These are phyloP conservation scores for Anoplolepis gracilipes DNA, from an alignment of 1,140 invertebrate genomes.

Conservation along the genomic window DNA sequence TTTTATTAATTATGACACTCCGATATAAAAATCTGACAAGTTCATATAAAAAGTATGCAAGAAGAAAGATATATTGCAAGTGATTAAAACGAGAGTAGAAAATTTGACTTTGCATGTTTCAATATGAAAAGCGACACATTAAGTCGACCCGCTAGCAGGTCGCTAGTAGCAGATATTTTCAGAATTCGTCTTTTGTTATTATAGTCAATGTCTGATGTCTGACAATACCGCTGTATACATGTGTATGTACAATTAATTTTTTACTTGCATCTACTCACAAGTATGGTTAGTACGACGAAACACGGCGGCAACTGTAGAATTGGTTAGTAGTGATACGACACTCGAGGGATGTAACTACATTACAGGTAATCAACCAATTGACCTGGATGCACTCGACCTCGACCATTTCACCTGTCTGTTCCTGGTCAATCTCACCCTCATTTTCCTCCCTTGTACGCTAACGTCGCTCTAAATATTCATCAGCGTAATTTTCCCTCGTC, in stretches of 20 bases:
- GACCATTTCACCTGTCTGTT: constrained; percentile 65
- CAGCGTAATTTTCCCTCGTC: constrained; percentile 37
- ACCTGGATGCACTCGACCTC: constrained; percentile 77
- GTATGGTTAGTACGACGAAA: constrained; percentile 61
- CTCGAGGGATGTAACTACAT: constrained; percentile 79
- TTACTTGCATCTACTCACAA: not conserved
- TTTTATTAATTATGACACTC: constrained; percentile 19
- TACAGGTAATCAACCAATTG: constrained; percentile 81
- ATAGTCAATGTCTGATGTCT: constrained; percentile 2
- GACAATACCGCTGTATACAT: not conserved
- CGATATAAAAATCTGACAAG: not conserved
- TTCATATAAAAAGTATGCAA: constrained; percentile 3
- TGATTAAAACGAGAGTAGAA: not conserved
- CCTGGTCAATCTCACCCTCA: constrained; percentile 32
- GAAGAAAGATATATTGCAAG: not conserved
- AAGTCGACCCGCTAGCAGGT: not conserved
- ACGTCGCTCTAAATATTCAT: constrained; percentile 61
- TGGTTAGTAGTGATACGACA: constrained; percentile 73
- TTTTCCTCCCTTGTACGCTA: constrained; percentile 58
- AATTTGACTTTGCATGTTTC: not conserved
- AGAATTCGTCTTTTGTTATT: not conserved
- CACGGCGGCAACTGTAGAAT: constrained; percentile 41
- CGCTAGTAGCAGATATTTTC: too few species aligned
- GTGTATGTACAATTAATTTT: constrained; percentile 17
- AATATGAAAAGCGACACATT: constrained; percentile 1